phyloP scores from a whole-genome alignment of 2,888 invertebrate genomes.

The Julus scandinavius region DNA sequence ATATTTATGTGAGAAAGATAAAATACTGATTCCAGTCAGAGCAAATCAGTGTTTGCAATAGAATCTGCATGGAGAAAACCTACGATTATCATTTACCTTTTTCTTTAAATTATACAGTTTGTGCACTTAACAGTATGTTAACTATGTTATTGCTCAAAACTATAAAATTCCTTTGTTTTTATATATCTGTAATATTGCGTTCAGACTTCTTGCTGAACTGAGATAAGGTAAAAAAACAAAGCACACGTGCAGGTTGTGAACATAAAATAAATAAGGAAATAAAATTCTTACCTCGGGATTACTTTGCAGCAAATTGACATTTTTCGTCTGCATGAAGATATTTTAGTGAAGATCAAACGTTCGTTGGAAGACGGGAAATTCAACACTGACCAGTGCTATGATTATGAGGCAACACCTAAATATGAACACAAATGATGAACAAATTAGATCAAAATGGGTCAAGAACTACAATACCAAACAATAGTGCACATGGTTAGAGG shows the following conservation, averaged over 20 bases:
- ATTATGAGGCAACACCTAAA: background rate
- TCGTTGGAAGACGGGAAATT: background rate
- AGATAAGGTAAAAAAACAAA: background rate
- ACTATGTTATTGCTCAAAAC: no score
- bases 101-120: no score
- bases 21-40: no score
- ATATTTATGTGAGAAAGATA: no score
- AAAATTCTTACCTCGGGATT: conserved; percentile 37
- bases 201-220: no score
- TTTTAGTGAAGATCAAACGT: background rate
- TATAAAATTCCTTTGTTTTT: no score
- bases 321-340: conserved; percentile 52
- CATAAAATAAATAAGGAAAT: background rate
- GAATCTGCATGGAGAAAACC: no score
- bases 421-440: background rate
- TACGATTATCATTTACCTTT: no score
- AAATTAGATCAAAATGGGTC: background rate
- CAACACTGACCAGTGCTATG: background rate
- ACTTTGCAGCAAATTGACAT: conserved; percentile 52
- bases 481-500: conserved; percentile 2
- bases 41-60: no score
- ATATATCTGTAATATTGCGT: no score
- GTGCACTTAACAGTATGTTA: no score
- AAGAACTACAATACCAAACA: background rate
- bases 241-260: background rate